Conservation (phyloP, 2,113 vertebrate species). For the Mohoua ochrocephala region DNA sequence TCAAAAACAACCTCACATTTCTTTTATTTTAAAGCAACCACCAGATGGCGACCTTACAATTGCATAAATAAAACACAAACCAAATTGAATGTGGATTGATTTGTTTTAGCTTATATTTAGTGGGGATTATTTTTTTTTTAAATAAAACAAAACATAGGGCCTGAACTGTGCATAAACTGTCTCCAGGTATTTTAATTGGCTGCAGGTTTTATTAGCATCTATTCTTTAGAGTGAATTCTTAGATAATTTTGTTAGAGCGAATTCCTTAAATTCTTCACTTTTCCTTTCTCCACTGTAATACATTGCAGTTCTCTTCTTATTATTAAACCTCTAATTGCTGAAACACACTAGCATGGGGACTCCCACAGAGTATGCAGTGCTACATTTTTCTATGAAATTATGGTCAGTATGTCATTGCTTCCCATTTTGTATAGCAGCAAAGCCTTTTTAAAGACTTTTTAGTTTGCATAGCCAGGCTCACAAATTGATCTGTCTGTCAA, state of each 20-base stretch:
- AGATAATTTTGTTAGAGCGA: neutral
- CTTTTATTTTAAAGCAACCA: constrained; percentile 1
- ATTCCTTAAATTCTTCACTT: neutral
- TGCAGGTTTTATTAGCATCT: neutral
- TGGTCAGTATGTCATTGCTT: neutral
- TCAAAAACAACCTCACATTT: neutral
- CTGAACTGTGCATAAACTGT: neutral
- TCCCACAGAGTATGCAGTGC: neutral
- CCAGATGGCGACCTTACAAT: constrained; percentile 62
- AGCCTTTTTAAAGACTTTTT: neutral
- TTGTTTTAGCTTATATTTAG: neutral
- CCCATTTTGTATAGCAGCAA: neutral
- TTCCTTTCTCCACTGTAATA: neutral
- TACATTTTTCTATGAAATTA: neutral
- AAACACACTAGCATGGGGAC: neutral
- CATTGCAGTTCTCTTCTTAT: neutral
- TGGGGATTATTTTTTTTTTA: neutral
- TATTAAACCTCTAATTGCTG: neutral
- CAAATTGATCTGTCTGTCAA: constrained; percentile 52
- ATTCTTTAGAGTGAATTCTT: neutral
- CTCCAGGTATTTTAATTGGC: neutral
- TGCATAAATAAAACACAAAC: neutral
- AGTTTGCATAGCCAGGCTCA: constrained; percentile 22
- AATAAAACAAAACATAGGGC: neutral
- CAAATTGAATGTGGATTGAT: neutral